Base-by-base conservation (phyloP, 2,797 vertebrate species). In the Lepidocolaptes lacrymiger region DNA sequence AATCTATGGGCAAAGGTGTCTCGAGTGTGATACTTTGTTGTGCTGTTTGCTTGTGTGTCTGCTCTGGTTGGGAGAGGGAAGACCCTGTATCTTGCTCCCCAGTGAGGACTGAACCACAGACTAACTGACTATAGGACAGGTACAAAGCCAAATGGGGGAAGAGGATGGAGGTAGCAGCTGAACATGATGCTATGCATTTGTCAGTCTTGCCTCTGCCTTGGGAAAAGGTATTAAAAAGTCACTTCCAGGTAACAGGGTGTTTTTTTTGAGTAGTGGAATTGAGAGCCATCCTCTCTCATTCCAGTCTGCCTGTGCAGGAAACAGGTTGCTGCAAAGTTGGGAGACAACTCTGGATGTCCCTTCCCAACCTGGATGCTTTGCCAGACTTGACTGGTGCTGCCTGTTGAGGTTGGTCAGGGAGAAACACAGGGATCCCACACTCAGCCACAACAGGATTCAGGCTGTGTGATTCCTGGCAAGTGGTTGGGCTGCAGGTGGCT, bases 291-390 rank as follows among this genome's bases (percentile, higher is more conserved):
- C 39, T 92, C 11, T 15, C 39, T 75, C 49, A 3, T 80, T 32
- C 21, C 62, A 34, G 10, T 32, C 48, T 89, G 44, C 17, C 36
- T 61, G 23, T 51, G 34, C 28, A 62, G n/a, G 74, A 26, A 86
- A 28, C 0, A 0, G 19, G n/a, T 10, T 2, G 1, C 68, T 48
- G n/a, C 54, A 34, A 41, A 84, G 56, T 46, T 56, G 32, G 28
- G 55, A 73, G 48, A 10, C 0, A 0, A 52, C 26, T 20, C 44
- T 30, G 48, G 20, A 11, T 54, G 23, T 48, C 28, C 32, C 12
- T 72, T 87, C 22, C 44, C 66, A 58, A 2, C 24, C 14, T 27
- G 19, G 58, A 14, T 34, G 34, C 34, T 73, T 54, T 43, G 21
- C 8, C 36, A 67, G 54, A 23, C 34, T 64, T 72, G 37, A 41